Evolutionary conservation across 2,797 vertebrate genomes (phyloP), one percentile per base, ranked within the genome.

Genomic region (Acanthiza pusilla): DNA sequence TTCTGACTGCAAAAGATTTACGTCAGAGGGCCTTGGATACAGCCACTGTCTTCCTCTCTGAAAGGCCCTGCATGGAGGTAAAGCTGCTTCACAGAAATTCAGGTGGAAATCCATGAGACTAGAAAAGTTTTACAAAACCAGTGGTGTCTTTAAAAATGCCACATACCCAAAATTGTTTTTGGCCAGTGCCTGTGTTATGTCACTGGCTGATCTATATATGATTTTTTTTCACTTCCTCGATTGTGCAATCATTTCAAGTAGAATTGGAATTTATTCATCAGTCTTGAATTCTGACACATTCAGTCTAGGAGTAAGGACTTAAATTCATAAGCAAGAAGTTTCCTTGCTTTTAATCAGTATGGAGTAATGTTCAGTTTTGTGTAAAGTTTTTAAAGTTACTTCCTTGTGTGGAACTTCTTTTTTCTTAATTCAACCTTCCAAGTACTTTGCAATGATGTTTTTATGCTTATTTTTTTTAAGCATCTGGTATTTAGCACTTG

Each of bases 401-500:
- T 51, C 21, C 19, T 68, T 21, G 8, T 27, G 5, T 50, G 65
- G 40, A 47, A 54, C 17, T 19, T 32, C 30, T 80, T 43, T 48
- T 43, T 27, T 38, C 19, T 48, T 13, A 30, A 7, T 71, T 93
- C 5, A 16, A 55, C 75, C 29, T 71, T 86, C 40, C 29, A 62
- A 9, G 36, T 83, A 34, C 38, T 95, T 96, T 63, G 66, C 32
- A 71, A 5, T 48, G 45, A 14, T 43, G 29, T 78, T 92, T 91
- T 81, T 83, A 34, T 58, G 73, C 40, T 68, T 72, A 67, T 21
- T 50, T 78, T 94, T 89, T 89, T 85, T 6, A 86, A 65, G 82
- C 50, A 66, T 80, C 62, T 92, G 79, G 73, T 86, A 78, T 88
- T 85, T 85, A 93, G 85, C 70, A 68, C 66, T 89, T 88, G 61